These are phyloP conservation scores for Acromyrmex echinatior DNA, from an alignment of 1,140 invertebrate species.

Conservation along the genomic window DNA sequence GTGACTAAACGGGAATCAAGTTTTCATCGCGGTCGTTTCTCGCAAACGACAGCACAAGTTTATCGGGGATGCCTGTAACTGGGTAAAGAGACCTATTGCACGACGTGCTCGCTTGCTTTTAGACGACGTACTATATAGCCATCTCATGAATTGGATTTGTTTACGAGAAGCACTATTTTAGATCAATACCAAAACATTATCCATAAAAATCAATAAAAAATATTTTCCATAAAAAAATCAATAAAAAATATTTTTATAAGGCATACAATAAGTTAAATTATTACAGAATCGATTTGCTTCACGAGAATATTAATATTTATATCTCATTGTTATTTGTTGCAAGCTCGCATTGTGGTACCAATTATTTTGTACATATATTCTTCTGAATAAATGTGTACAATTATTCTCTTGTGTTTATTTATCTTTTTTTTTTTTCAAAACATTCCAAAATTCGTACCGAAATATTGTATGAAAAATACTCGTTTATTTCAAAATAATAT, in stretches of 20 bases:
- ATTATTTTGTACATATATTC: background rate
- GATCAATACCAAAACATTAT: background rate
- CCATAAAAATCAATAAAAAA: background rate
- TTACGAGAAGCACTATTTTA: slow-evolving; percentile 9
- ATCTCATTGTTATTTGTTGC: slow-evolving; percentile 17
- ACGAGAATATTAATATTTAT: background rate
- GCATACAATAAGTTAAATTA: background rate
- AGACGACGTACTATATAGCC: background rate
- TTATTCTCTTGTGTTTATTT: background rate
- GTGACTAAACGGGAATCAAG: slow-evolving; percentile 32
- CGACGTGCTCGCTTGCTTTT: slow-evolving; percentile 32
- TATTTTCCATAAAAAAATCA: background rate
- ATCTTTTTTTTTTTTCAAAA: background rate
- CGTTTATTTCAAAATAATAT: background rate
- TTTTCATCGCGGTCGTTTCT: slow-evolving; percentile 56
- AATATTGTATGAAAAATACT: background rate
- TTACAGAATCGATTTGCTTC: background rate
- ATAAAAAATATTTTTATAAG: slow-evolving; percentile 40
- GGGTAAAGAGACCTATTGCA: slow-evolving; percentile 28
- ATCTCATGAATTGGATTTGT: slow-evolving; percentile 43
- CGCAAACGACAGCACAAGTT: slow-evolving; percentile 43
- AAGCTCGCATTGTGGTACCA: background rate
- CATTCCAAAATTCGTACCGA: background rate
- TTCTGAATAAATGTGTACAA: slow-evolving; percentile 21
- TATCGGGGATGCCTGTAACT: slow-evolving; percentile 48